Base-by-base conservation (phyloP, 2,888 invertebrate species). In the Drosophila quinaria region DNA sequence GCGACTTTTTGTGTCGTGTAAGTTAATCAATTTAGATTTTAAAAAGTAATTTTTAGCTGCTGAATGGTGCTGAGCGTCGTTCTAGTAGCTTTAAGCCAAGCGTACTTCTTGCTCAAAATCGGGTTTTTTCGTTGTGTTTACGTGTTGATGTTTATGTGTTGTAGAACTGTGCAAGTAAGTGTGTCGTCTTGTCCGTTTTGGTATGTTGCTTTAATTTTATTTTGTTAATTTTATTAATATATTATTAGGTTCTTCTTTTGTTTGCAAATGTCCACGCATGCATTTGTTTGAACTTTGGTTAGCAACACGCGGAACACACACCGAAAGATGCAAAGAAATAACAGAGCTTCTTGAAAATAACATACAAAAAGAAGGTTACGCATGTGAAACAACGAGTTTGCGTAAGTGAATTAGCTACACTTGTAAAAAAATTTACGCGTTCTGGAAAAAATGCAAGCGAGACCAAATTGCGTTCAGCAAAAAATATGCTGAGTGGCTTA, bases 21-120 rank as follows among this genome's bases (percentile, higher is more conserved):
- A 37, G 37, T 37, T 37, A 37, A 37, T 37, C 37, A 37, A 37
- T 37, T 37, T 37, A 37, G 37, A 37, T 37, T 37, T n/a, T 35
- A 37, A n/a, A 37, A 37, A 37, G 37, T 37, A n/a, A 37, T 37
- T 4, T 37, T n/a, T 37, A 37, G 37, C 37, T 37, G n/a, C n/a
- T 37, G 37, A 37, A n/a, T 37, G 2, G 37, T n/a, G n/a, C 37
- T 37, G n/a, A 37, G 37, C 37, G 37, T n/a, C 2, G 37, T 37
- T 37, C n/a, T 37, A 37, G n/a, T 1, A 37, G 37, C 37, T n/a
- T 37, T n/a, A n/a, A 37, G 37, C 37, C n/a, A 37, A 37, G 37
- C 37, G 37, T 35, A 13, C 13, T 13, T 35, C 35, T 35, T 35
- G 35, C 35, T 35, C 35, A 35, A 35, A 35, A 35, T 35, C 10